phyloP scores from a whole-genome alignment of 2,797 vertebrate genomes.

The Sarcophilus harrisii region DNA sequence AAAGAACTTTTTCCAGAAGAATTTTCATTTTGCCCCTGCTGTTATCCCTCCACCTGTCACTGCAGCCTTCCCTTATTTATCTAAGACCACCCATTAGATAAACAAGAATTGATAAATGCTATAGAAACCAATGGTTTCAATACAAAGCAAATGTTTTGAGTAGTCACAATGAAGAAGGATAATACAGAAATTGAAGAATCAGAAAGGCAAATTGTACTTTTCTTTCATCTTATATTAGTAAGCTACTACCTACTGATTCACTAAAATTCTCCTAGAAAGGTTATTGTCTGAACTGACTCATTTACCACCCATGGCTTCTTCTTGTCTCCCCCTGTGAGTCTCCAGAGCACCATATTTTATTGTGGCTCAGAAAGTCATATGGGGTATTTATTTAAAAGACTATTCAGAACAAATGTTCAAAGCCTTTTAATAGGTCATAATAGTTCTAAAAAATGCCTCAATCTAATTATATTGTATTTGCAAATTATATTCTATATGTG shows the following conservation, averaged over 20 bases:
- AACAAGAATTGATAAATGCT: constrained; percentile 49
- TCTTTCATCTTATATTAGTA: neutral
- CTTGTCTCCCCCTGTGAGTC: neutral
- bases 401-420: neutral
- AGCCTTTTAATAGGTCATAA: neutral
- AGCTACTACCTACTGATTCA: neutral
- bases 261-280: neutral
- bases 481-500: neutral
- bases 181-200: neutral
- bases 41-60: constrained; percentile 44
- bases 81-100: constrained; percentile 49
- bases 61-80: constrained; percentile 41
- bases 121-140: constrained; percentile 24
- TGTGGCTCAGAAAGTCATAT: neutral
- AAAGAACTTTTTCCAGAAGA: constrained; percentile 49
- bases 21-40: constrained; percentile 44
- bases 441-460: neutral
- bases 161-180: neutral
- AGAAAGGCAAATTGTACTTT: neutral
- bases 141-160: neutral
- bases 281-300: neutral
- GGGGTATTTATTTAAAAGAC: neutral
- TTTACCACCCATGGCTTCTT: neutral
- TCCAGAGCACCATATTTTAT: neutral
- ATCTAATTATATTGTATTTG: neutral